Conservation (phyloP, 2,888 invertebrate genomes). For the Mythimna ferrago region DNA sequence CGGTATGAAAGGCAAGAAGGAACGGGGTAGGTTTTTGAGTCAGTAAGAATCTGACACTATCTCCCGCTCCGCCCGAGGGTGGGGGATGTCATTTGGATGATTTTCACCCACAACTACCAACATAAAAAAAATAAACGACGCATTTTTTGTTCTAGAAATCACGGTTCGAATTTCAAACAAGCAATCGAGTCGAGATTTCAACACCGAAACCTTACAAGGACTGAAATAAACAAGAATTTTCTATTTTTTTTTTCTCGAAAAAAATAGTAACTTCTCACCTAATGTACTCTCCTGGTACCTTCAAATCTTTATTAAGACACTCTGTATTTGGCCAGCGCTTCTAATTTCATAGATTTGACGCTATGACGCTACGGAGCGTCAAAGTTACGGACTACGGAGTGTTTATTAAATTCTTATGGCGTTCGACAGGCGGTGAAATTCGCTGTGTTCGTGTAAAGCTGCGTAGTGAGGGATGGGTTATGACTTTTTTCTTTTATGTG, state of each 20-base stretch:
- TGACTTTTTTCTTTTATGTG: not conserved
- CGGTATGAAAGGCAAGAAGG: too few relatives aligned
- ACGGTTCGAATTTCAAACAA: not conserved
- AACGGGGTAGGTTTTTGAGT: too few relatives aligned
- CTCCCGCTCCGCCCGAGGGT: too few relatives aligned
- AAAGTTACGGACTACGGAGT: slow-evolving; percentile 39
- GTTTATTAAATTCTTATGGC: slow-evolving; percentile 78
- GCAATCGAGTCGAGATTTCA: not conserved
- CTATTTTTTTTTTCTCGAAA: not conserved
- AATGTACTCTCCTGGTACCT: slow-evolving; percentile 31
- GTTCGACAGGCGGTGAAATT: slow-evolving; percentile 28
- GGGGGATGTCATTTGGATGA: too few relatives aligned
- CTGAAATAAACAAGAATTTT: slow-evolving; percentile 7
- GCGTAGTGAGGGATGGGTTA: slow-evolving; percentile 6
- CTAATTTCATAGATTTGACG: slow-evolving; percentile 61
- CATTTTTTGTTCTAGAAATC: not conserved
- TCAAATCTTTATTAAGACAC: slow-evolving; percentile 45
- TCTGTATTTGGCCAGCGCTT: slow-evolving; percentile 55
- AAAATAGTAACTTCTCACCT: slow-evolving; percentile 20
- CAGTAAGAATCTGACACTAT: too few relatives aligned
- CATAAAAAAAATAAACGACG: not conserved
- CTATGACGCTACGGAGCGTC: slow-evolving; percentile 38
- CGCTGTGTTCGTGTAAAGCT: slow-evolving; percentile 10
- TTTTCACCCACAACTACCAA: too few relatives aligned
- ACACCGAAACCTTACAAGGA: not conserved